Evolutionary conservation across 1,140 invertebrate genomes (phyloP).

Genomic region (Heliconius melpomene): DNA sequence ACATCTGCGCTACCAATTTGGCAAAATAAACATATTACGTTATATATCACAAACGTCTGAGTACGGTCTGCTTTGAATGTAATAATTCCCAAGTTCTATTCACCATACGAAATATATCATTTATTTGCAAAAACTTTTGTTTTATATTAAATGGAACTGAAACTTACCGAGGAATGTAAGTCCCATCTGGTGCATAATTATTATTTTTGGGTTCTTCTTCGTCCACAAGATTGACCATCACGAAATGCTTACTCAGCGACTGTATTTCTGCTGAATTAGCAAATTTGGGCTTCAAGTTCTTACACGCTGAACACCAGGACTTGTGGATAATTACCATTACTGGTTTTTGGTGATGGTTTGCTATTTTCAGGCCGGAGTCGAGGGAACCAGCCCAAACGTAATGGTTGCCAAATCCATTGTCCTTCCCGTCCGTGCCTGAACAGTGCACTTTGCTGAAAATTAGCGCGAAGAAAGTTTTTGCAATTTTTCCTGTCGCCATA

Average conservation of each 20-base stretch:
- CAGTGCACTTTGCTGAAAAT: slow-evolving; percentile 61
- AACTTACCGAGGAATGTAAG: slow-evolving; percentile 82
- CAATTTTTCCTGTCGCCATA: slow-evolving; percentile 56
- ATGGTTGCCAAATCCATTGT: slow-evolving; percentile 72
- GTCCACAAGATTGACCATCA: slow-evolving; percentile 83
- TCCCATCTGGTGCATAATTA: slow-evolving; percentile 82
- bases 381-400: slow-evolving; percentile 77
- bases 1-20: slow-evolving; percentile 4
- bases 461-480: slow-evolving; percentile 55
- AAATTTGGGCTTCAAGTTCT: slow-evolving; percentile 83
- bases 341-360: slow-evolving; percentile 77
- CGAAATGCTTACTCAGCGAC: slow-evolving; percentile 81
- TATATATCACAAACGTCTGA: not conserved
- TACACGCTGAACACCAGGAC: slow-evolving; percentile 84
- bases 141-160: not conserved
- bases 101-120: not conserved
- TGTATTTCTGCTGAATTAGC: slow-evolving; percentile 80
- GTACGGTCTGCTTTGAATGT: not conserved
- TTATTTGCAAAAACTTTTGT: not conserved
- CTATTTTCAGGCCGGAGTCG: slow-evolving; percentile 78
- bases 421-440: slow-evolving; percentile 45
- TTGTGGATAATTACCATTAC: slow-evolving; percentile 85
- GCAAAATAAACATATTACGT: slow-evolving; percentile 4
- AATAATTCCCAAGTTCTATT: not conserved
- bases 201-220: slow-evolving; percentile 80